Percentiles rank a stretch among this genome's conserved stretches.
These are phyloP conservation scores for Ictidomys tridecemlineatus DNA, from an alignment of 2,113 vertebrate species.

Conservation along the genomic window DNA sequence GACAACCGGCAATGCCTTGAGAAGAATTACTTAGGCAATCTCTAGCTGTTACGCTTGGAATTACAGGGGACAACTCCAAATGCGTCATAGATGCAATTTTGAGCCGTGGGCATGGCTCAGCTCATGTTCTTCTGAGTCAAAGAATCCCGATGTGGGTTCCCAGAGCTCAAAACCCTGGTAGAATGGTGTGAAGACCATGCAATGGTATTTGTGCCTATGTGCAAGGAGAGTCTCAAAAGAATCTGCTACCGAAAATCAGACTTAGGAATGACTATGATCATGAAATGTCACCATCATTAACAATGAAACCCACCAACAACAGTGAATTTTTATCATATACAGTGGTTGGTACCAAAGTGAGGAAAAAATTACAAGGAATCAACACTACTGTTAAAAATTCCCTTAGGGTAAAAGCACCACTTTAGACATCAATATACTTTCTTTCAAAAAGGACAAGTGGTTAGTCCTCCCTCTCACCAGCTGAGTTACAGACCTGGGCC, in stretches of 20 bases:
- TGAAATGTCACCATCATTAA: not conserved
- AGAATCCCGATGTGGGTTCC: not conserved
- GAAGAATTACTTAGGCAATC: conserved; percentile 61
- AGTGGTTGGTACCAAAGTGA: not conserved
- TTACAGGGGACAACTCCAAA: conserved; percentile 56
- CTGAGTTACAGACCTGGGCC: not conserved
- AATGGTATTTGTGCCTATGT: not conserved
- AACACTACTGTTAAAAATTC: not conserved
- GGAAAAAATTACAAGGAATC: not conserved
- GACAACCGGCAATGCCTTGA: conserved; percentile 45
- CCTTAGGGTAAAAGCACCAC: not conserved
- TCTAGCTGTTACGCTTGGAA: conserved; percentile 44
- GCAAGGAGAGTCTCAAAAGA: not conserved
- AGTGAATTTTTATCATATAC: not conserved
- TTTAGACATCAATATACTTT: not conserved
- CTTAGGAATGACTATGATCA: not conserved
- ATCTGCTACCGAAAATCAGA: conserved; percentile 10
- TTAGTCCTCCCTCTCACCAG: not conserved
- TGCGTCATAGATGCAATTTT: not conserved
- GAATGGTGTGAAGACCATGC: not conserved
- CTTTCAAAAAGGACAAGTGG: not conserved
- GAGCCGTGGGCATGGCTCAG: conserved; percentile 6
- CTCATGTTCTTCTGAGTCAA: not conserved
- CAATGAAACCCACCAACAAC: not conserved
- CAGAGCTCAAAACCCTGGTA: not conserved